These are phyloP conservation scores for Nebria salina DNA, from an alignment of 2,888 invertebrate species.

Conservation along the genomic window DNA sequence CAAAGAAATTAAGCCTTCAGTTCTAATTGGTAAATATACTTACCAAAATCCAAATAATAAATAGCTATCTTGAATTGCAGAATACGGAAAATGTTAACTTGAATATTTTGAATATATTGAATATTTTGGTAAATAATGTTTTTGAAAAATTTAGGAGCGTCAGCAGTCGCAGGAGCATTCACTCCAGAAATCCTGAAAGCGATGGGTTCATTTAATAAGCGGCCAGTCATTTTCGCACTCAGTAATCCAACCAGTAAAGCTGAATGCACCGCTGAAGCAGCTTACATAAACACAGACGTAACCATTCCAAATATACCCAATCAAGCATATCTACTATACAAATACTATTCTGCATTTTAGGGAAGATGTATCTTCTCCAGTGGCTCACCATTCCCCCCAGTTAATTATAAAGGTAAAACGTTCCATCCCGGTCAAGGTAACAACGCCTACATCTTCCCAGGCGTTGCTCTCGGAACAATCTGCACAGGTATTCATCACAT, in stretches of 20 bases:
- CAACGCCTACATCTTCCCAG: slow-evolving; percentile 98
- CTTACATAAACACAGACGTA: slow-evolving; percentile 90
- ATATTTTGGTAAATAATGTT: too few species aligned
- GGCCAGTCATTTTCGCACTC: slow-evolving; percentile 95
- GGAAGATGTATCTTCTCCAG: slow-evolving; percentile 94
- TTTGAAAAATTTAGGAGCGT: slow-evolving; percentile 74
- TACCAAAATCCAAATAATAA: slow-evolving; percentile 35
- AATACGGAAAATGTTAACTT: too few species aligned
- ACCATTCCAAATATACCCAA: slow-evolving; percentile 42
- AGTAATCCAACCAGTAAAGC: slow-evolving; percentile 98
- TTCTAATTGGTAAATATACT: slow-evolving; percentile 78
- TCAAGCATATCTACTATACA: neutral
- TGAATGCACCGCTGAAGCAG: slow-evolving; percentile 97
- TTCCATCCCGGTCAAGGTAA: slow-evolving; percentile 96
- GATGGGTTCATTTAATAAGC: slow-evolving; percentile 87
- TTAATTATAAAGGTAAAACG: slow-evolving; percentile 79
- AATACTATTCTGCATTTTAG: slow-evolving; percentile 64
- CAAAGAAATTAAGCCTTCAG: slow-evolving; percentile 84
- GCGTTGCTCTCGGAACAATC: slow-evolving; percentile 93
- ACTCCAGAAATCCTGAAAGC: slow-evolving; percentile 84
- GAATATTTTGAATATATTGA: too few species aligned
- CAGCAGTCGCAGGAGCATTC: slow-evolving; percentile 92
- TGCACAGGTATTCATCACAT: slow-evolving; percentile 93
- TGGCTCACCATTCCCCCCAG: slow-evolving; percentile 94
- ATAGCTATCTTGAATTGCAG: too few species aligned